Conservation (phyloP, 2,888 invertebrate genomes). For the Mesochorus sp. region DNA sequence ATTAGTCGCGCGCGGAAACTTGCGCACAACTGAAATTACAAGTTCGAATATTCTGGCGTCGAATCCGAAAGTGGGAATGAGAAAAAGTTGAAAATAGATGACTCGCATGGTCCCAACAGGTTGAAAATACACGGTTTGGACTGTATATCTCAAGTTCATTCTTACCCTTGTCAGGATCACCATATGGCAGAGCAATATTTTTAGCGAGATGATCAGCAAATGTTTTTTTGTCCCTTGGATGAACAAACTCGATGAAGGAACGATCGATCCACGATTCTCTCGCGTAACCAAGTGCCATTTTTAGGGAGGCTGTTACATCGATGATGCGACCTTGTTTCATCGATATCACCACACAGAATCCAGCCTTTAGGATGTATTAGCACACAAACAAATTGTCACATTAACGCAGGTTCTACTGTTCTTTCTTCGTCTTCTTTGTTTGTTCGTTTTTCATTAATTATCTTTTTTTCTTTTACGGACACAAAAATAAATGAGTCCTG, state of each 20-base stretch:
- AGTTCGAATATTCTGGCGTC: no score
- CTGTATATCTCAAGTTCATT: neutral
- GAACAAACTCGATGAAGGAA: conserved; percentile 93
- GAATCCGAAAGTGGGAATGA: no score
- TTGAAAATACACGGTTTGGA: no score
- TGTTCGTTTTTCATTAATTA: neutral
- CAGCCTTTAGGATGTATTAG: conserved; percentile 83
- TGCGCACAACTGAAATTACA: no score
- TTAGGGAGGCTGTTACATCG: conserved; percentile 88
- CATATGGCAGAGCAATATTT: conserved; percentile 85
- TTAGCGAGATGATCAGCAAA: conserved; percentile 90
- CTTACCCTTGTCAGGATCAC: conserved; percentile 79
- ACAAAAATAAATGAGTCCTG: conserved; percentile 54
- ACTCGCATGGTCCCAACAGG: no score
- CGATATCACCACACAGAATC: conserved; percentile 91
- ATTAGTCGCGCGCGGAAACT: no score
- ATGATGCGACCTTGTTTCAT: conserved; percentile 92
- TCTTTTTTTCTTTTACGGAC: conserved; percentile 22
- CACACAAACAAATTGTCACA: conserved; percentile 10
- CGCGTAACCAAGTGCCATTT: conserved; percentile 89
- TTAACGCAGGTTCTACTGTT: neutral
- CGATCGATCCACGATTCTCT: conserved; percentile 93
- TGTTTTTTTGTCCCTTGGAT: conserved; percentile 88
- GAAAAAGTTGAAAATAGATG: no score
- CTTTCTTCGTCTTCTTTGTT: neutral